phyloP scores from a whole-genome alignment of 2,888 invertebrate genomes.

The Drosophila algonquin region DNA sequence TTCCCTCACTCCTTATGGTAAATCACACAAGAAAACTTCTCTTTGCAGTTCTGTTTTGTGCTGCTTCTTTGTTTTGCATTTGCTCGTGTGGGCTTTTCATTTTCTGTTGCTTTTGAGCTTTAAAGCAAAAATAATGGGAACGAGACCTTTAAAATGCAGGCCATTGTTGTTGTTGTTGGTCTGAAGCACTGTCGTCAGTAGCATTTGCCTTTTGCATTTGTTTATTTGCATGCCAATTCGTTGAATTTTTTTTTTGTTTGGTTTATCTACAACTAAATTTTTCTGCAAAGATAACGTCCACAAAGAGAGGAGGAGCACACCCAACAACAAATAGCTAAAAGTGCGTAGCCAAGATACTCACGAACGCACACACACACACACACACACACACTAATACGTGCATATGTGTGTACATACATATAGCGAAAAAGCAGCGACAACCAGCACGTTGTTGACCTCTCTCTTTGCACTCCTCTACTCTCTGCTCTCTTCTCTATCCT shows the following conservation, averaged over 20 bases:
- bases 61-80: conserved; percentile 46
- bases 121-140: conserved; percentile 45
- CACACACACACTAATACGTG: too few species aligned
- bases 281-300: conserved; percentile 12
- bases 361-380: background rate
- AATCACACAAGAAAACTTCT: background rate
- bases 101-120: conserved; percentile 14
- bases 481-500: background rate
- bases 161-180: conserved; percentile 9
- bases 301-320: background rate
- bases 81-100: too few species aligned
- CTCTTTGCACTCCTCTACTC: background rate
- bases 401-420: background rate
- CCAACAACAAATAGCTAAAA: background rate
- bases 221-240: conserved; percentile 69
- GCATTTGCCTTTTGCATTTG: conserved; percentile 38
- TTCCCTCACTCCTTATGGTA: background rate
- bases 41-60: conserved; percentile 50
- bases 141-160: conserved; percentile 60
- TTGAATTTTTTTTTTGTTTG: conserved; percentile 27
- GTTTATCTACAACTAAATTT: conserved; percentile 62
- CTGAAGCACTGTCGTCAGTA: background rate
- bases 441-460: conserved; percentile 14
- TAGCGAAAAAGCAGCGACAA: conserved; percentile 1
- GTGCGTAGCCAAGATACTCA: conserved; percentile 7